phyloP scores from a whole-genome alignment of 2,113 vertebrate genomes.

The Mus spicilegus region DNA sequence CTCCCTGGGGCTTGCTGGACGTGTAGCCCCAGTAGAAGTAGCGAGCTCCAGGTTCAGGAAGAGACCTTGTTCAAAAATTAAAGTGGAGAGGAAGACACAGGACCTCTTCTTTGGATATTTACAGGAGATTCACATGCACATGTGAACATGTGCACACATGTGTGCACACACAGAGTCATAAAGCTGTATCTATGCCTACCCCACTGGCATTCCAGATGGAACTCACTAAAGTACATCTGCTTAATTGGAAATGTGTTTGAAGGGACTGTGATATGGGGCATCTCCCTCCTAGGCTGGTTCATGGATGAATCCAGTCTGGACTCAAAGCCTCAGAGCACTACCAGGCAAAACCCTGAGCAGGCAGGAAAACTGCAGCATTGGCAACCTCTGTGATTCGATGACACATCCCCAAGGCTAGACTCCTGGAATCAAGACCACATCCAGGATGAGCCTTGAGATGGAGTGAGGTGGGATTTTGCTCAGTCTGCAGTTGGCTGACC shows the following conservation, averaged over 20 bases:
- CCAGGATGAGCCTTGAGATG: background rate
- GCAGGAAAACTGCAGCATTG: rapidly evolving
- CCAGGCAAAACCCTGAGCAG: rapidly evolving
- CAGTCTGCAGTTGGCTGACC: background rate
- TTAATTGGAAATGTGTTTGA: too few species aligned
- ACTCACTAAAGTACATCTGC: background rate
- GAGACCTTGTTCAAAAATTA: background rate
- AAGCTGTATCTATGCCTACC: background rate
- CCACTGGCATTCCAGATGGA: background rate
- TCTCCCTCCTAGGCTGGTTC: background rate
- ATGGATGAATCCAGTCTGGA: rapidly evolving
- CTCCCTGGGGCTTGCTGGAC: too few species aligned
- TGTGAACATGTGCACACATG: too few species aligned
- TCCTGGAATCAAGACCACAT: background rate
- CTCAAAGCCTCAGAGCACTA: rapidly evolving
- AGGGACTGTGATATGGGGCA: background rate
- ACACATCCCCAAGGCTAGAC: background rate
- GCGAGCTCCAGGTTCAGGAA: background rate
- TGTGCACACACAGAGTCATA: background rate
- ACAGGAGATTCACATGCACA: background rate
- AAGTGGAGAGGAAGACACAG: background rate
- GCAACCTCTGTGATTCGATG: too few species aligned
- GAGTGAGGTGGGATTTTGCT: background rate
- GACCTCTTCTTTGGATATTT: too few species aligned
- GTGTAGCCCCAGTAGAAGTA: too few species aligned